Conservation (phyloP, 2,113 vertebrate species). For the Leptosomus discolor region DNA sequence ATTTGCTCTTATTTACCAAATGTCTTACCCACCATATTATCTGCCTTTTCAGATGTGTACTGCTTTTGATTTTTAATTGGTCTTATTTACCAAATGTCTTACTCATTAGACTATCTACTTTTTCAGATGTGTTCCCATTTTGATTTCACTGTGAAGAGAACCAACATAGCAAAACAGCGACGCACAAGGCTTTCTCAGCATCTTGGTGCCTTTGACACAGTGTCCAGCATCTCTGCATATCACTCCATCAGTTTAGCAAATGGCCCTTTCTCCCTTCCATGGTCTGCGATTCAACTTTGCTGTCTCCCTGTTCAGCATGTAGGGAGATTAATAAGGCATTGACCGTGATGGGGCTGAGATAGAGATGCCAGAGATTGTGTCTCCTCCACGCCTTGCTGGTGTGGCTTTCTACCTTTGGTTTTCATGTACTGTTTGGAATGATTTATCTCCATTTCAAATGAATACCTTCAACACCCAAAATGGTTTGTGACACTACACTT, state of each 20-base stretch:
- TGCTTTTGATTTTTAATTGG: conserved; percentile 73
- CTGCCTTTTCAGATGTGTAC: conserved; percentile 74
- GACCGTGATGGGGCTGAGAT: not conserved
- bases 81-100: conserved; percentile 78
- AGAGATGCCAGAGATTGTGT: not conserved
- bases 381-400: not conserved
- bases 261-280: not conserved
- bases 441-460: not conserved
- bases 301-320: not conserved
- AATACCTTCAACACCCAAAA: not conserved
- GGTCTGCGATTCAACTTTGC: not conserved
- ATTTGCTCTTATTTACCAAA: conserved; percentile 72
- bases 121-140: conserved; percentile 64
- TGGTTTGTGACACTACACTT: not conserved
- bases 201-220: not conserved
- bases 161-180: not conserved
- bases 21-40: conserved; percentile 77
- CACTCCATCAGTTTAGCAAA: not conserved
- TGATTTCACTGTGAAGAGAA: conserved; percentile 31
- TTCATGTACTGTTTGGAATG: not conserved
- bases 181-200: not conserved
- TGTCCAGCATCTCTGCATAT: not conserved
- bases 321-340: not conserved
- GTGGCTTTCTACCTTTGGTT: not conserved
- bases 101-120: conserved; percentile 71